Conservation (phyloP, 2,113 vertebrate species). For the Spheniscus mendiculus region DNA sequence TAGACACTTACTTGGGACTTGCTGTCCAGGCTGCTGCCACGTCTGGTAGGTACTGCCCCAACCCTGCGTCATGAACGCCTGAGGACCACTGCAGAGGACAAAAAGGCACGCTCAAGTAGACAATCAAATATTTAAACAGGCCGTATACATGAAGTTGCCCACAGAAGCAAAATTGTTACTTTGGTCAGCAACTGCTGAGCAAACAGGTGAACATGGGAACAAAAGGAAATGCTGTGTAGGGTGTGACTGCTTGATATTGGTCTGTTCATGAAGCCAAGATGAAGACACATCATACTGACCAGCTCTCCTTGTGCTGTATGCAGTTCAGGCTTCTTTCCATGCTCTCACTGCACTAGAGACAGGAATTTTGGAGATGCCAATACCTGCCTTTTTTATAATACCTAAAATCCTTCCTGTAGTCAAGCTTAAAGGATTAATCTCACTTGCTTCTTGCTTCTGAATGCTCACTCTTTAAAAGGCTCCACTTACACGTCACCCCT, state of each 20-base stretch:
- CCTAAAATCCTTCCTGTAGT: neutral
- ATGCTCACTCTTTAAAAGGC: neutral
- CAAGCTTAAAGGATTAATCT: neutral
- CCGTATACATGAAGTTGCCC: neutral
- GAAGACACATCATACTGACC: neutral
- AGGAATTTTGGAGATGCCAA: neutral
- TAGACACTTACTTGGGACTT: constrained; percentile 88
- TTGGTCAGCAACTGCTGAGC: neutral
- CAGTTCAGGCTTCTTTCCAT: neutral
- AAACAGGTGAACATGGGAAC: neutral
- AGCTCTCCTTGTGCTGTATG: neutral
- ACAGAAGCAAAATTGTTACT: neutral
- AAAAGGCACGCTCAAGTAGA: neutral
- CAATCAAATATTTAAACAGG: neutral
- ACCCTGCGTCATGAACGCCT: constrained; percentile 93
- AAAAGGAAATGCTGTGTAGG: neutral
- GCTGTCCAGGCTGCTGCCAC: constrained; percentile 94
- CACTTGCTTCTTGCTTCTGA: neutral
- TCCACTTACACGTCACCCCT: neutral
- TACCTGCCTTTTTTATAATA: neutral
- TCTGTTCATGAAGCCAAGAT: neutral
- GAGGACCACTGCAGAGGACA: constrained; percentile 83
- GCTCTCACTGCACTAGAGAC: neutral
- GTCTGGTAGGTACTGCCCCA: constrained; percentile 97
- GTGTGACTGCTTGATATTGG: neutral